Evolutionary conservation across 1,140 invertebrate species (phyloP).

Genomic region (Drosophila azteca): DNA sequence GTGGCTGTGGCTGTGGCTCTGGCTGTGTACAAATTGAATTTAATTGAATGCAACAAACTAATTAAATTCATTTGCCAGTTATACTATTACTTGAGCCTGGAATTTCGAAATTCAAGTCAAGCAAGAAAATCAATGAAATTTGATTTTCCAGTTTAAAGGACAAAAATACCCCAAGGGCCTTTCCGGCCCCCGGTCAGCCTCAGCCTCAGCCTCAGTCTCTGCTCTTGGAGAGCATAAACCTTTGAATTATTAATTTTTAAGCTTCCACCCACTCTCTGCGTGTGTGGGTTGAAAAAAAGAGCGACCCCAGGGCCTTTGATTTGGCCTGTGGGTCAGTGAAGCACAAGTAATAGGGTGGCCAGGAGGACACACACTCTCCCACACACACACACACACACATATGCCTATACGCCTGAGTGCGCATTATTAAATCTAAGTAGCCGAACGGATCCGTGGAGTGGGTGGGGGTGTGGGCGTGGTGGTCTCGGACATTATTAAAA

Average conservation of each 20-base stretch:
- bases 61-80: constrained; percentile 38
- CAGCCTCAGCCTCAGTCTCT: constrained; percentile 39
- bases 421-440: constrained; percentile 69
- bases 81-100: background rate
- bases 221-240: constrained; percentile 60
- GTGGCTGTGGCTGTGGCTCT: background rate
- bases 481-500: constrained; percentile 39
- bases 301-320: constrained; percentile 61
- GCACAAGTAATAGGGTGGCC: constrained; percentile 60
- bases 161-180: constrained; percentile 8
- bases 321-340: constrained; percentile 69
- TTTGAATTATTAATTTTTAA: constrained; percentile 83
- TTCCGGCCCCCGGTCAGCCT: constrained; percentile 31
- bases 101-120: background rate
- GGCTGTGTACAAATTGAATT: constrained; percentile 54
- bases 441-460: constrained; percentile 3
- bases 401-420: constrained; percentile 53
- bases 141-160: constrained; percentile 43
- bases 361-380: constrained; percentile 13
- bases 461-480: background rate
- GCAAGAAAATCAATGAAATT: constrained; percentile 58
- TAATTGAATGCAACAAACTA: constrained; percentile 58
- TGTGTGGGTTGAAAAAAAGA: constrained; percentile 21
- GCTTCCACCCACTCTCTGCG: constrained; percentile 23
- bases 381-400: constrained; percentile 31